A percentile compares a stretch with the other conserved stretches of the same genome.
phyloP scores from a whole-genome alignment of 2,797 vertebrate species.

The Scarus forsteni region DNA sequence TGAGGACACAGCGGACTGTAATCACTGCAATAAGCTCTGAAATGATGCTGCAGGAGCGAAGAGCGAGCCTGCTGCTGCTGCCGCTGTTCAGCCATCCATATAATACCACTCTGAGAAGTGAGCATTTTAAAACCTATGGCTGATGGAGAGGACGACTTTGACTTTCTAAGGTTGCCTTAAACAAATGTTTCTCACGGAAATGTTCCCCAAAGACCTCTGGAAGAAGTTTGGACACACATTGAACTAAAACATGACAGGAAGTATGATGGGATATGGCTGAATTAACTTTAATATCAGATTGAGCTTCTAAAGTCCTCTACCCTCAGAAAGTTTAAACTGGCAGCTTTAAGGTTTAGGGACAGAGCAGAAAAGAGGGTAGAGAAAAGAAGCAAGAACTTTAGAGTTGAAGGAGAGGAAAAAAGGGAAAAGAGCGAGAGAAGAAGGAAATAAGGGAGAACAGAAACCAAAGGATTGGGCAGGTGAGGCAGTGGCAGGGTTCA shows the following conservation, averaged over 20 bases:
- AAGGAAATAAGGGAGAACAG: no score
- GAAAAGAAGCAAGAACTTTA: not conserved
- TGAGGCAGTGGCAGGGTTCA: no score
- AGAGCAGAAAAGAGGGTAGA: not conserved
- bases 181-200: constrained; percentile 24
- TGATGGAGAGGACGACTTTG: constrained; percentile 21
- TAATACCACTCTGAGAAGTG: constrained; percentile 38
- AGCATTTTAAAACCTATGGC: constrained; percentile 15
- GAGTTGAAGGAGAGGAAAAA: not conserved
- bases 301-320: constrained; percentile 11
- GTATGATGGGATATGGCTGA: constrained; percentile 1
- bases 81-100: constrained; percentile 25
- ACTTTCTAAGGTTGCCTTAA: constrained; percentile 16
- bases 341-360: constrained; percentile 22
- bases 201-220: constrained; percentile 1
- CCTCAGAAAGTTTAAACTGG: constrained; percentile 52
- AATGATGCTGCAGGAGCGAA: not conserved
- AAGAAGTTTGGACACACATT: constrained; percentile 6
- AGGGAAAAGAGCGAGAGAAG: no score
- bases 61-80: constrained; percentile 6
- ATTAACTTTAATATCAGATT: constrained; percentile 2
- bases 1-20: constrained; percentile 5
- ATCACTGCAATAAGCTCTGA: constrained; percentile 25
- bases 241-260: constrained; percentile 4
- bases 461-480: no score